Conservation (phyloP, 2,797 vertebrate species). For the Ateles fusciceps region DNA sequence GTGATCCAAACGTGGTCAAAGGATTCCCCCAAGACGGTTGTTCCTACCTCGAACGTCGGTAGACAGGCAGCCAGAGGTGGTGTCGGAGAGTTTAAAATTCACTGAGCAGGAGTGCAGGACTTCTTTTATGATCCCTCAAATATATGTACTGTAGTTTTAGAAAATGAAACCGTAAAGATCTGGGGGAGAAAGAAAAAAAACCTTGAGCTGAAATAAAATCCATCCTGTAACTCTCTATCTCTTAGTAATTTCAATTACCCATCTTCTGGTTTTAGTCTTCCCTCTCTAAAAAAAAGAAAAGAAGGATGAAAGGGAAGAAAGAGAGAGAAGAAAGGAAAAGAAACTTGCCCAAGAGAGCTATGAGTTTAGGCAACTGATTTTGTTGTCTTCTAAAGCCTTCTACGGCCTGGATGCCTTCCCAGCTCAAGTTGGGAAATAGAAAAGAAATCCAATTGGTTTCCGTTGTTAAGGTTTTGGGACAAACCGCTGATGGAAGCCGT, state of each 20-base stretch:
- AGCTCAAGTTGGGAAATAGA: neutral
- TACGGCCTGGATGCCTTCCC: neutral
- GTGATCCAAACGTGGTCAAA: neutral
- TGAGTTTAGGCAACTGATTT: neutral
- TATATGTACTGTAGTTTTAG: neutral
- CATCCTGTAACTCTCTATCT: neutral
- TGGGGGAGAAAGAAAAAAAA: neutral
- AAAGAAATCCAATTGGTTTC: slow-evolving; percentile 49
- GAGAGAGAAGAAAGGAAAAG: neutral
- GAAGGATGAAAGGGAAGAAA: neutral
- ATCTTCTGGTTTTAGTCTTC: neutral
- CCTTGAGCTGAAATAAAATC: neutral
- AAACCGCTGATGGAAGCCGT: neutral
- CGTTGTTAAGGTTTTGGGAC: neutral
- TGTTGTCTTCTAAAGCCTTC: slow-evolving; percentile 4
- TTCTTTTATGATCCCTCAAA: neutral
- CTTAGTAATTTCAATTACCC: neutral
- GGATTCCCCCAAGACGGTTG: neutral
- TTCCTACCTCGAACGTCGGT: neutral
- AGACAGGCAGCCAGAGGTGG: neutral
- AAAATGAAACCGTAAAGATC: slow-evolving; percentile 28
- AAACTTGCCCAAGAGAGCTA: neutral
- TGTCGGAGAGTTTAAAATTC: neutral
- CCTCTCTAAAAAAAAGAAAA: neutral
- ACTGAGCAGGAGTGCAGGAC: neutral